Base-by-base conservation (phyloP, 2,113 vertebrate species). In the Calonectris borealis region DNA sequence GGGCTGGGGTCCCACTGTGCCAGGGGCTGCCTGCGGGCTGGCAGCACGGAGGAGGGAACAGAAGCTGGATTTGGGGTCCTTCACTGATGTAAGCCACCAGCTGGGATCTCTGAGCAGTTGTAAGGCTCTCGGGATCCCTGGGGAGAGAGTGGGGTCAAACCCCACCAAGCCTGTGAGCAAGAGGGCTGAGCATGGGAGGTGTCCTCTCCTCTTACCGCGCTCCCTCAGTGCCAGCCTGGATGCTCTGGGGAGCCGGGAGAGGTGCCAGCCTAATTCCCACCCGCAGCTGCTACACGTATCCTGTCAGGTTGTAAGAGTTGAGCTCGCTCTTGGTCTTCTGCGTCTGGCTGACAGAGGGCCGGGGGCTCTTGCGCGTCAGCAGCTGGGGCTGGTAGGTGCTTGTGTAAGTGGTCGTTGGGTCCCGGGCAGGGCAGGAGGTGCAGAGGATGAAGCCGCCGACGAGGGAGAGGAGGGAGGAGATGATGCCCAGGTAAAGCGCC, bases 401-500 rank as follows among this genome's bases (percentile, higher is more conserved):
- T 3, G 94, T 72, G 48, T 97, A 97, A 78, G 83, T 55, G 34
- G 84, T 9, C 0, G 42, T 72, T 14, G 92, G 27, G 52, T 94
- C 88, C 58, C 52, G 97, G 31, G 90, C 62, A 32, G 97, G 96
- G 94, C 98, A 99, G 13, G 99, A 99, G 44, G 98, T 90, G 36
- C 98, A 98, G 85, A 99, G 98, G 96, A 99, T 97, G 83, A 97
- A 97, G 18, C 99, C 99, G 0, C 99, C 99, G 13, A 99, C 31
- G 77, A 99, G 91, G 66, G 99, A 98, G 70, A 99, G 51, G 9
- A 99, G 96, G 3, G 99, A 98, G 4, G 99, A 98, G 46, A 99
- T 97, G 89, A 99, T 97, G 31, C 99, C 99, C 26, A 99, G 93
- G 79, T 99, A 99, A 64, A 99, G 97, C 5, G 99, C 99, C 73